Evolutionary conservation across 2,888 invertebrate species (phyloP).

Genomic region (Petrophora chlorosata): DNA sequence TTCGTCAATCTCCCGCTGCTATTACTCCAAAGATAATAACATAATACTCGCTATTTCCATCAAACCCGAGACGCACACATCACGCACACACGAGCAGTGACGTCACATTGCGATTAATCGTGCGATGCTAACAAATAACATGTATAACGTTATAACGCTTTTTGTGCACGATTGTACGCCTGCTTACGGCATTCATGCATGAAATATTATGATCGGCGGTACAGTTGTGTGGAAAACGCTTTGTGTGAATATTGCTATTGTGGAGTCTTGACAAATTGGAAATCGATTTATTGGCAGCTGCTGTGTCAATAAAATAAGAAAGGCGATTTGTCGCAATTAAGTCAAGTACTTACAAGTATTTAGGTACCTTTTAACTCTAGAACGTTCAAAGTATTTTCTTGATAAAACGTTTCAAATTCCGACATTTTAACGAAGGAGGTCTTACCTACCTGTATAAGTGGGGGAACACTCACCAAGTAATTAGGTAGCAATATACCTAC

Average conservation of each 20-base stretch:
- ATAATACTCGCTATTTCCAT: slow-evolving; percentile 22
- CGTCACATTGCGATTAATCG: slow-evolving; percentile 37
- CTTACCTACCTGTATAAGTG: no score
- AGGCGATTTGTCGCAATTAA: background rate
- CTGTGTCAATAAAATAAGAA: slow-evolving; percentile 14
- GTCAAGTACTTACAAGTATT: background rate
- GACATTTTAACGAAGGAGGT: no score
- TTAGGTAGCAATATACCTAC: no score
- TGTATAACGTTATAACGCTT: slow-evolving; percentile 21
- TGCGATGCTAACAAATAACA: slow-evolving; percentile 29
- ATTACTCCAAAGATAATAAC: slow-evolving; percentile 14
- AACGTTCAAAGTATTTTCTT: no score
- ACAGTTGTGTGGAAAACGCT: slow-evolving; percentile 35
- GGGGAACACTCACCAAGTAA: no score
- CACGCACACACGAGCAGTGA: slow-evolving; percentile 29
- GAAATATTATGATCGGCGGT: slow-evolving; percentile 46
- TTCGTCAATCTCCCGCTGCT: slow-evolving; percentile 22
- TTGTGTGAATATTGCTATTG: slow-evolving; percentile 33
- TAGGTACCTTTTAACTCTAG: no score
- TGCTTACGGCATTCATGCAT: slow-evolving; percentile 40
- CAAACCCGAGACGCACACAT: slow-evolving; percentile 31
- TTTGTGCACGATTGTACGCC: slow-evolving; percentile 37
- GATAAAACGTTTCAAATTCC: no score
- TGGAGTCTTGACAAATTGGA: slow-evolving; percentile 37
- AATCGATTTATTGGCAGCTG: slow-evolving; percentile 33